Conservation (phyloP, 2,797 vertebrate species). For the Botia almorhae region DNA sequence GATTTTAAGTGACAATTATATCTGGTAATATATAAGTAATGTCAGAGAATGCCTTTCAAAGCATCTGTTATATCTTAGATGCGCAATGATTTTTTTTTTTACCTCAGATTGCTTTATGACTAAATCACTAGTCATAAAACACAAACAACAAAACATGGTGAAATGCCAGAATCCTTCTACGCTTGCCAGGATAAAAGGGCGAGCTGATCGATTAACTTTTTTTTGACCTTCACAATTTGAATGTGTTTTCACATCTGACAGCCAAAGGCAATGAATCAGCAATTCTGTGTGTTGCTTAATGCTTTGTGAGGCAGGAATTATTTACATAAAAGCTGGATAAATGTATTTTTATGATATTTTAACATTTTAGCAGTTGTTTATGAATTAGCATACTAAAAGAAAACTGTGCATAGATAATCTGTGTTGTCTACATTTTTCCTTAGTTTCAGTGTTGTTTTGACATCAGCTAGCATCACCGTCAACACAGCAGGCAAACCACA, state of each 20-base stretch:
- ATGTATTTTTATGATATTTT: neutral
- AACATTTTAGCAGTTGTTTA: neutral
- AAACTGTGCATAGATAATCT: neutral
- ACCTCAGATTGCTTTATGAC: neutral
- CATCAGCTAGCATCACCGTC: neutral
- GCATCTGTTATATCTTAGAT: neutral
- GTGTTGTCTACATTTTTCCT: neutral
- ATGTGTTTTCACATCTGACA: conserved; percentile 1
- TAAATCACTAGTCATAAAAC: neutral
- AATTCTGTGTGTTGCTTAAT: neutral
- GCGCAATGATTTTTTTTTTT: neutral
- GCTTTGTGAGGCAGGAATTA: neutral
- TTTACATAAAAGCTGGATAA: neutral
- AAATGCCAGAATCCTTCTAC: neutral
- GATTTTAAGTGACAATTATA: neutral
- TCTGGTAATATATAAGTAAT: too few relatives aligned
- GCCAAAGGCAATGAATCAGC: neutral
- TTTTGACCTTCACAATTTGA: neutral
- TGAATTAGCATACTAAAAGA: neutral
- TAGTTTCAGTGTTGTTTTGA: neutral
- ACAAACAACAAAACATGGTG: conserved; percentile 7
- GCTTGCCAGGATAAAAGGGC: neutral
- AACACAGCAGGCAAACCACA: neutral
- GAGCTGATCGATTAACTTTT: neutral
- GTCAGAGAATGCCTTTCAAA: too few relatives aligned